Percentiles rank a stretch among this genome's conserved stretches.
Conservation (phyloP, 1,140 invertebrate species). For the Hyphantria cunea region DNA sequence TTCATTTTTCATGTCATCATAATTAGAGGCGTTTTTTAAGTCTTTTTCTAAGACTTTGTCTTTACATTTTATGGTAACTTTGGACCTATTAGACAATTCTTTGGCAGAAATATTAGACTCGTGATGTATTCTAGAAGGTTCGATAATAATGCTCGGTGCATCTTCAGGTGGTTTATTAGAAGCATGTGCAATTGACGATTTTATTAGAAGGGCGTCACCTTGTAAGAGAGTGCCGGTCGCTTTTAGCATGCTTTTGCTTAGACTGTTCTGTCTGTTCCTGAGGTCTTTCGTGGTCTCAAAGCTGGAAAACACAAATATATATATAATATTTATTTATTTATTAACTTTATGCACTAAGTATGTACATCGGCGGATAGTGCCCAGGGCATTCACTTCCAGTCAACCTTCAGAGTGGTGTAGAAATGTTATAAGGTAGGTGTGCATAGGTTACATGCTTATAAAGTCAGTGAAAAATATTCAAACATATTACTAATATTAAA, state of each 20-base stretch:
- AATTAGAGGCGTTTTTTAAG: constrained; percentile 66
- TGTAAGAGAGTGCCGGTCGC: constrained; percentile 66
- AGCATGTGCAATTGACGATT: constrained; percentile 60
- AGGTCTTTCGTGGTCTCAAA: constrained; percentile 76
- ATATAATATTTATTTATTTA: no score
- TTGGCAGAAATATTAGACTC: constrained; percentile 45
- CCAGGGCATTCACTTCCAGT: no score
- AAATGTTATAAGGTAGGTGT: no score
- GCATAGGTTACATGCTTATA: no score
- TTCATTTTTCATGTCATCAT: constrained; percentile 58
- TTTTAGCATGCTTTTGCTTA: constrained; percentile 75
- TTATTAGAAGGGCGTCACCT: constrained; percentile 70
- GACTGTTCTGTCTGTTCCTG: constrained; percentile 72
- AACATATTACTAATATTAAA: no score
- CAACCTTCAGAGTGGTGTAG: no score
- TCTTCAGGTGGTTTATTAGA: constrained; percentile 55
- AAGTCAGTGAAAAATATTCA: no score
- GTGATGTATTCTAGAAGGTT: constrained; percentile 33
- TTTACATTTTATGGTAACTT: constrained; percentile 28
- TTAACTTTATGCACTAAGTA: no score
- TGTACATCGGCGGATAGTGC: no score
- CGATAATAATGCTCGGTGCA: constrained; percentile 48
- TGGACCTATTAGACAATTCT: constrained; percentile 28
- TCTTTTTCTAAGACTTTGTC: constrained; percentile 34
- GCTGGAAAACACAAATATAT: constrained; percentile 42